Evolutionary conservation across 2,797 vertebrate genomes (phyloP).

Genomic region (Muscicapa striata): DNA sequence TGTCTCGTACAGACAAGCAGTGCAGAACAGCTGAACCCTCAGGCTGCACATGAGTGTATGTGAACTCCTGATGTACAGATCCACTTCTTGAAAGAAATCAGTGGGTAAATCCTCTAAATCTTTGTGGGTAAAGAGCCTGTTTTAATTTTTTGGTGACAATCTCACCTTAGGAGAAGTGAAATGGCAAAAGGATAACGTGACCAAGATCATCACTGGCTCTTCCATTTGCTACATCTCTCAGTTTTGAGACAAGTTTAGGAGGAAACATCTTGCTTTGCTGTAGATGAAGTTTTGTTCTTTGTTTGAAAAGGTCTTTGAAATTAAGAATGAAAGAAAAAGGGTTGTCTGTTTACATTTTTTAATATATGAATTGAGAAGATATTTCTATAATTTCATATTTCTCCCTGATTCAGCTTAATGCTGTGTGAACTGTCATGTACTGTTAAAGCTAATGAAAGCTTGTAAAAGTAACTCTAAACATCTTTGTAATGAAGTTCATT

Average conservation of each 20-base stretch:
- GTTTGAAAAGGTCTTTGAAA: background rate
- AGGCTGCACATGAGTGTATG: background rate
- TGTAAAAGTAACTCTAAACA: slow-evolving; percentile 6
- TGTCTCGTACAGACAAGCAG: background rate
- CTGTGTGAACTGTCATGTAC: background rate
- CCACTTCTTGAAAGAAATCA: background rate
- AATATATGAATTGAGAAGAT: background rate
- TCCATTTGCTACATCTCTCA: background rate
- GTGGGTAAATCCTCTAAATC: background rate
- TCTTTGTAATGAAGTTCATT: slow-evolving; percentile 19
- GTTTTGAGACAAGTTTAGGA: background rate
- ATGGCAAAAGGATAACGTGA: background rate
- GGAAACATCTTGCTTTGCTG: background rate
- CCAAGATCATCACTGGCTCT: background rate
- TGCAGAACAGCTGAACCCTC: background rate
- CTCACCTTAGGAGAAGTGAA: background rate
- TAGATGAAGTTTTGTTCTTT: background rate
- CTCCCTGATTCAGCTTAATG: background rate
- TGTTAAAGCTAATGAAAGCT: background rate
- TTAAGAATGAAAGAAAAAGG: background rate
- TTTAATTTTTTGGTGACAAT: background rate
- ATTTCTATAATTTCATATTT: background rate
- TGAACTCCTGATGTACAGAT: background rate
- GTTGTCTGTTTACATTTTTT: background rate
- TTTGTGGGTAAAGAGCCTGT: background rate